phyloP scores from a whole-genome alignment of 2,113 vertebrate species.

The Pao palembangensis region DNA sequence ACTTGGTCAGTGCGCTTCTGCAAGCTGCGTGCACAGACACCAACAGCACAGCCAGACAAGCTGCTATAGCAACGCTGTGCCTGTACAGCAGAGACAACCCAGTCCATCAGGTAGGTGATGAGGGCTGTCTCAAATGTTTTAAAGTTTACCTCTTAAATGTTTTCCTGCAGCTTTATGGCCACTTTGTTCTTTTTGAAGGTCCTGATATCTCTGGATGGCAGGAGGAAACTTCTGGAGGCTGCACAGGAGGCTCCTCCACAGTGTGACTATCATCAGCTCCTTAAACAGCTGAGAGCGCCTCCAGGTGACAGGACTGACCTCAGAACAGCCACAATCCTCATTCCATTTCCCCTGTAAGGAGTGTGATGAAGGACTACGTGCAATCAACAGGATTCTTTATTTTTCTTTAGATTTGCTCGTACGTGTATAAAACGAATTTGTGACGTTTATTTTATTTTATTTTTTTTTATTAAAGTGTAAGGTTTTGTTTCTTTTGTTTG shows the following conservation, averaged over 20 bases:
- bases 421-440: neutral
- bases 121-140: neutral
- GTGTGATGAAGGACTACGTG: neutral
- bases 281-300: slow-evolving; percentile 32
- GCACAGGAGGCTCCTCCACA: slow-evolving; percentile 31
- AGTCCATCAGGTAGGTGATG: slow-evolving; percentile 60
- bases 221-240: slow-evolving; percentile 47
- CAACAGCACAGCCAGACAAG: slow-evolving; percentile 64
- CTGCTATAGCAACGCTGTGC: slow-evolving; percentile 62
- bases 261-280: slow-evolving; percentile 47
- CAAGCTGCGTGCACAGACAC: slow-evolving; percentile 64
- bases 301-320: neutral
- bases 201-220: slow-evolving; percentile 52
- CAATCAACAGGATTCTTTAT: neutral
- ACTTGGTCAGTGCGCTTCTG: slow-evolving; percentile 52
- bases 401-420: neutral
- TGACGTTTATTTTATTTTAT: no score
- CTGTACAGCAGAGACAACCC: slow-evolving; percentile 60
- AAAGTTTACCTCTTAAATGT: no score
- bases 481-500: no score
- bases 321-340: no score
- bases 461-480: no score
- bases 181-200: slow-evolving; percentile 28
- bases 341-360: neutral
- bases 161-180: neutral